Evolutionary conservation across 2,113 vertebrate species (phyloP), one percentile per base, ranked within the genome.

Genomic region (Scopus umbretta): DNA sequence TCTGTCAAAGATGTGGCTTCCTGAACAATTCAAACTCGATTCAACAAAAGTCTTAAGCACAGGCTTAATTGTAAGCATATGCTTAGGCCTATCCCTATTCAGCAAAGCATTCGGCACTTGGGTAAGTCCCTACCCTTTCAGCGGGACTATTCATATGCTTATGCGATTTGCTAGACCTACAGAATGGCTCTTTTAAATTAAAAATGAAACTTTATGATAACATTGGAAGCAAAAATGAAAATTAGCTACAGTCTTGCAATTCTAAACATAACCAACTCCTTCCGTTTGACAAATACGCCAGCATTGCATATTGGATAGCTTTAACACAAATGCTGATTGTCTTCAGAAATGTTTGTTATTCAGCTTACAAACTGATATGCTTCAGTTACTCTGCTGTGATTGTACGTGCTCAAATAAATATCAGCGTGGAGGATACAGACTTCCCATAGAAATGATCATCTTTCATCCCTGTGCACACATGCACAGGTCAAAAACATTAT

Each of bases 41-140:
- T 88, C 73, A 95, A 94, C 83, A 86, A 55, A 92, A 94, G 74
- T 78, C 78, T 87, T 96, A 93, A 94, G 95, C 88, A 93, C 22
- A 21, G 62, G 76, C 87, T 94, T 96, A 97, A 97, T 94, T 94
- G 88, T 94, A 92, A 97, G 96, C 96, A 96, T 92, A 95, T 97
- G 94, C 96, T 96, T 67, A 88, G 87, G 67, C 42, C 92, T 83
- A 76, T 49, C 71, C 86, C 73, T 90, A 88, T 76, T 80, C 91
- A 96, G 91, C 74, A 96, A 90, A 96, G 86, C 89, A 91, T 86
- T 76, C 5, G 0, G 94, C 85, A 66, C 56, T 88, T 49, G 79
- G 65, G 42, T 87, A 85, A 84, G 81, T 59, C 89, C 80, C 65
- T 68, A 8, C 45, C 50, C 79, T 95, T 97, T 91, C 92, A 94